Base-by-base conservation (phyloP, 2,888 invertebrate genomes). In the Drosophila parthenogenetica region DNA sequence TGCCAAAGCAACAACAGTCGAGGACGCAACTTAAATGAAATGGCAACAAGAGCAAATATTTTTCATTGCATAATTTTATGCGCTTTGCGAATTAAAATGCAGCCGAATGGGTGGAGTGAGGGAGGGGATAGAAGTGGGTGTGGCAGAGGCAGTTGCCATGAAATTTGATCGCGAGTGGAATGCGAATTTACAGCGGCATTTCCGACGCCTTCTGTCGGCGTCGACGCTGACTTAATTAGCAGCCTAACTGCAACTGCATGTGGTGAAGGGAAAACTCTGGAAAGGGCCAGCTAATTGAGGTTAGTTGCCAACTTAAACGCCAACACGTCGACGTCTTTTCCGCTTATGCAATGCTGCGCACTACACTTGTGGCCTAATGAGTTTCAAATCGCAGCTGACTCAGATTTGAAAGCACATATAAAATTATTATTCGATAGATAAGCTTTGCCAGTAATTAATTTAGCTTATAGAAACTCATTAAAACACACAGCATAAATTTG, bases 221-320 rank as follows among this genome's bases (percentile, higher is more conserved):
- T 55, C 62, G 73, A 67, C 72, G 78, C 75, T 73, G 85, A 85
- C 87, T 87, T 85, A 85, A 85, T 85, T 87, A 85, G 85, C 80
- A 45, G 43, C 40, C 22, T 13, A 40, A 65, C 50, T 42, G 53
- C 35, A 43, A 42, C 42, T 19, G 46, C 37, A 49, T 16, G 11
- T 37, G 66, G 19, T 13, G 11, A 17, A 5, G 60, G 35, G 40
- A 45, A 2, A 5, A 25, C 53, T 58, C 59, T 35, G 39, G 40
- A 17, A 25, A 22, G 69, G 61, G 55, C 50, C 71, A 62, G 70
- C 70, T 83, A 83, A 83, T 83, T 83, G 78, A 75, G 82, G 77
- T 79, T 82, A 71, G 73, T 69, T 73, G 85, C 17, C 73, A 81
- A 81, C 70, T 73, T 77, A 64, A 69, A 57, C 57, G 77, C 60